phyloP scores from a whole-genome alignment of 2,888 invertebrate genomes.

The Ennomos quercinarius region DNA sequence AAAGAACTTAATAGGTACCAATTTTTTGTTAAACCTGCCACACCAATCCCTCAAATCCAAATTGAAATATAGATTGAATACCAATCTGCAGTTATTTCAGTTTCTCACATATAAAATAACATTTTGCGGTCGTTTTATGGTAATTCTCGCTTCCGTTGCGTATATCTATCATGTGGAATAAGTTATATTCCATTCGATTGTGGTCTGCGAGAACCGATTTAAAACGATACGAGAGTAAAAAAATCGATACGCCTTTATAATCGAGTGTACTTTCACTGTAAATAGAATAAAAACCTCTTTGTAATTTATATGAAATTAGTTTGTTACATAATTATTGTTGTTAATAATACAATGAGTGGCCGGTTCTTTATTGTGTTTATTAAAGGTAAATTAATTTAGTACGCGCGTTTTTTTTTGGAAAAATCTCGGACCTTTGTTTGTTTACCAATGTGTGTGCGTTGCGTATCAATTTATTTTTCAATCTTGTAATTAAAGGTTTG shows the following conservation, averaged over 20 bases:
- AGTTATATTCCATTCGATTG: conserved; percentile 30
- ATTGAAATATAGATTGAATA: conserved; percentile 22
- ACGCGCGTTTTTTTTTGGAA: conserved; percentile 21
- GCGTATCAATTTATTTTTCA: conserved; percentile 27
- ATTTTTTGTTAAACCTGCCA: too few species aligned
- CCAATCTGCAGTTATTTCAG: conserved; percentile 34
- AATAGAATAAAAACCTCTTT: conserved; percentile 37
- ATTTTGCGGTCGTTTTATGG: conserved; percentile 51
- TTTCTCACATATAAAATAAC: conserved; percentile 48
- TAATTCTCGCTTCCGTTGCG: conserved; percentile 59
- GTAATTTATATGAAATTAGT: conserved; percentile 57
- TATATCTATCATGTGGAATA: conserved; percentile 71
- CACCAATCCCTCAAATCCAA: conserved; percentile 12
- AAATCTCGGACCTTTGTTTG: conserved; percentile 26
- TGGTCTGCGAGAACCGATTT: conserved; percentile 46
- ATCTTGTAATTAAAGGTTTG: conserved; percentile 22
- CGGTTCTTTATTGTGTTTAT: conserved; percentile 31
- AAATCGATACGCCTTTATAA: conserved; percentile 61
- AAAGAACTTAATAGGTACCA: too few species aligned
- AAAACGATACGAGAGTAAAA: conserved; percentile 61
- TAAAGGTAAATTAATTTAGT: conserved; percentile 37
- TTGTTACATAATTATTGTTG: conserved; percentile 49
- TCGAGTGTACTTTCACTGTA: conserved; percentile 59
- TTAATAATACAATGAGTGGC: conserved; percentile 48
- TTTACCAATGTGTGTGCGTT: conserved; percentile 23